These are phyloP conservation scores for Lytechinus variegatus DNA, from an alignment of 35 echinoderm and acorn worm genomes.

Conservation along the genomic window DNA sequence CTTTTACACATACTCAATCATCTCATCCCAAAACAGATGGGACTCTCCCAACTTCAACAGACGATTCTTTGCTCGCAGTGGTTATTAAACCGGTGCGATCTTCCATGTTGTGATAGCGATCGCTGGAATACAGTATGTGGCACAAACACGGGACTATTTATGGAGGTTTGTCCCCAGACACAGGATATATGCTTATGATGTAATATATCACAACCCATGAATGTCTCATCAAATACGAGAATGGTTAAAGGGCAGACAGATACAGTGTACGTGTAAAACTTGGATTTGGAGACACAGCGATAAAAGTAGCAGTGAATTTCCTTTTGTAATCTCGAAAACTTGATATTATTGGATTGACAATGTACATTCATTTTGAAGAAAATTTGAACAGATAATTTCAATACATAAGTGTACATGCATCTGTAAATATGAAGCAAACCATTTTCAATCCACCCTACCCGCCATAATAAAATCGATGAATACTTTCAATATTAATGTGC, in stretches of 20 bases:
- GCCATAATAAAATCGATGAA: no score
- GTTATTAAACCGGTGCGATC: not conserved
- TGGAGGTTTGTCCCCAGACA: not conserved
- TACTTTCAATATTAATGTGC: no score
- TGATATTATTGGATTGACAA: no score
- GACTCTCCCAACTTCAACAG: not conserved
- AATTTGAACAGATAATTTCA: no score
- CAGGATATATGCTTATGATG: slow-evolving; percentile 3
- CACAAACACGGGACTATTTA: not conserved
- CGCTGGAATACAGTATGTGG: slow-evolving; percentile 10
- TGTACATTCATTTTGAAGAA: no score
- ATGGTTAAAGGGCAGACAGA: not conserved
- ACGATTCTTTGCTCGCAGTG: not conserved
- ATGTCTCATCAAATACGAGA: not conserved
- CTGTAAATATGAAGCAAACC: no score
- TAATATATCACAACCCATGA: not conserved
- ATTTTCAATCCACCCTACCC: no score
- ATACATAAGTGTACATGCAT: no score
- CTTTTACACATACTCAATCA: slow-evolving; percentile 13
- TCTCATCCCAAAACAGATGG: not conserved
- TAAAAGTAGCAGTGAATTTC: no score
- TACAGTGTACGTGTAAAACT: no score
- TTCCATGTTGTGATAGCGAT: not conserved
- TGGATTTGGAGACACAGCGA: no score
- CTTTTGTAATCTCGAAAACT: no score